Evolutionary conservation across 2,797 vertebrate species (phyloP), one percentile per base, ranked within the genome.

Genomic region (Parauchenoglanis ngamensis): DNA sequence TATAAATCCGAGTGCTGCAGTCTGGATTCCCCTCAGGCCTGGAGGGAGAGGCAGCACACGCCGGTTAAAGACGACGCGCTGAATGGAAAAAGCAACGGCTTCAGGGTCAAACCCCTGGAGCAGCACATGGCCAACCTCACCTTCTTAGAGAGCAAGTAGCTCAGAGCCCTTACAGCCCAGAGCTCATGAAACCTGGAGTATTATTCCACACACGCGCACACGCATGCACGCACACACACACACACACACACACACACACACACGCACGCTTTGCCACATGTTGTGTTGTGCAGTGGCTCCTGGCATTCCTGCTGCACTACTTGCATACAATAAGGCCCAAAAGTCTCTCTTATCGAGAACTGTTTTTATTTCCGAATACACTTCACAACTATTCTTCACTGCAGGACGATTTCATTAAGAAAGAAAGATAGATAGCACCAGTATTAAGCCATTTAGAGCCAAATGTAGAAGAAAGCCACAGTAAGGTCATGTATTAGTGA

Each of bases 131-230:
- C 95, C 88, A 95, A 93, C 80, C 95, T 97, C 90, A 97, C 96
- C 0, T 96, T 99, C 94, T 94, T 96, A 91, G 97, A 98, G 92
- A 97, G 95, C 94, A 97, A 97, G 93, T 96, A 95, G 93, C 87
- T 90, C 87, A 61, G 87, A 63, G 76, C 77, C 84, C 63, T 25
- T 77, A 84, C 86, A 31, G 52, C 59, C 70, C 65, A 77, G 63
- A 57, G 82, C 89, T 88, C 83, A 77, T 75, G 19, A 86, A 56
- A 52, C 76, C 17, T n/a, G 12, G 73, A 87, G 52, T 84, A 78
- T 87, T 83, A 87, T 84, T 78, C 35, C 12, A 63, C 11, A 56
- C 46, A 82, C 63, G 31, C 28, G 11, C 52, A 31, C 49, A 8
- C n/a, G 17, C 23, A 77, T n/a, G 31, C 75, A 72, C 61, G 7